These are phyloP conservation scores for Muscicapa adusta DNA, from an alignment of 2,113 vertebrate genomes.

Conservation along the genomic window DNA sequence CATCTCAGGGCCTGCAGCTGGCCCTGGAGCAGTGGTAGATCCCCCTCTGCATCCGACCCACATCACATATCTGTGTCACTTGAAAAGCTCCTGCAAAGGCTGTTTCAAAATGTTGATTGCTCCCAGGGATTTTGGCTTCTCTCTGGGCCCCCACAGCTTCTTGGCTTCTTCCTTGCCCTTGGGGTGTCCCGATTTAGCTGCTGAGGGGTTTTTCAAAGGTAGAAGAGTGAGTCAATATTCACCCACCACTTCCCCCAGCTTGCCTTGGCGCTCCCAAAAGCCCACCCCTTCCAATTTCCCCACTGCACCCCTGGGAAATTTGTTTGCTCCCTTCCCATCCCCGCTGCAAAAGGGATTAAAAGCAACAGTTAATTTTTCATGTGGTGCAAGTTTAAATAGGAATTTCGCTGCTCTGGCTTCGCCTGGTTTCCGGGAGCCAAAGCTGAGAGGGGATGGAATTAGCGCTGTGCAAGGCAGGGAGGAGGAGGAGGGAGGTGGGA, in stretches of 20 bases:
- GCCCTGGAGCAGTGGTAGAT: background rate
- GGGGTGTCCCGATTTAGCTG: background rate
- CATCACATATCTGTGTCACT: background rate
- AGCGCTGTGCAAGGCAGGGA: background rate
- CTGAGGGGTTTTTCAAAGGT: background rate
- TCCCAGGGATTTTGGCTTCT: background rate
- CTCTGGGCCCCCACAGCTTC: background rate
- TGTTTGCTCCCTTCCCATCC: background rate
- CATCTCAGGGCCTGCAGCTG: background rate
- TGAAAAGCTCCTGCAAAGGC: accelerated
- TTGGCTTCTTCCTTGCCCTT: background rate
- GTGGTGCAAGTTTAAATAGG: constrained; percentile 47
- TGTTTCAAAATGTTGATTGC: background rate
- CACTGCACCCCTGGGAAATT: background rate
- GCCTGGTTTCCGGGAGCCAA: constrained; percentile 10
- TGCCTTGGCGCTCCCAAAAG: background rate
- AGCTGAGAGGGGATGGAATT: constrained; percentile 11
- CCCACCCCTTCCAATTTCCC: background rate
- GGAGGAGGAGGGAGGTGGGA: constrained; percentile 30
- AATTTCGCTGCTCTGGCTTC: background rate
- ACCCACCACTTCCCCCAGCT: background rate
- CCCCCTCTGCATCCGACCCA: background rate
- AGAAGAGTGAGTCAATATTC: background rate
- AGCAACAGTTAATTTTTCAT: constrained; percentile 54
- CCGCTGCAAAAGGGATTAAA: constrained; percentile 31